Evolutionary conservation across 2,888 invertebrate species (phyloP).

Genomic region (Pelosia muscerda): DNA sequence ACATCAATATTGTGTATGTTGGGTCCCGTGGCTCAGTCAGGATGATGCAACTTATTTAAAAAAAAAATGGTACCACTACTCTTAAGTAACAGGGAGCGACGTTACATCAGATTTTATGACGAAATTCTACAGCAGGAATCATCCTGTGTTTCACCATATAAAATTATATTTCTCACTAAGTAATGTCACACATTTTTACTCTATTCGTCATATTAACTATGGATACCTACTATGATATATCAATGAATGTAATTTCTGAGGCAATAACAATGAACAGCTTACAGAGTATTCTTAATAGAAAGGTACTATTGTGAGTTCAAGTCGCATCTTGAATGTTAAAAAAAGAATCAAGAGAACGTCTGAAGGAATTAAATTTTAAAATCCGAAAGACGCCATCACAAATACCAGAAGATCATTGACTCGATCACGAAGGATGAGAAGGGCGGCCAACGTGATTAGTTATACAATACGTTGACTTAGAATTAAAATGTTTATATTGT

Average conservation of each 20-base stretch:
- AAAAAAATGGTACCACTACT: slow-evolving; percentile 13
- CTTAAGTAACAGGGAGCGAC: neutral
- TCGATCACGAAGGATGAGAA: neutral
- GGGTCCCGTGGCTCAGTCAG: neutral
- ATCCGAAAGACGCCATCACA: neutral
- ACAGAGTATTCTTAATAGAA: neutral
- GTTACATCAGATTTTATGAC: neutral
- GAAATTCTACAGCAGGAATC: neutral
- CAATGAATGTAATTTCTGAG: neutral
- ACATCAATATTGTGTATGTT: neutral
- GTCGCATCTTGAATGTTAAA: neutral
- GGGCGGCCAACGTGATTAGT: neutral
- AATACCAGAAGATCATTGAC: neutral
- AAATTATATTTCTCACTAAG: neutral
- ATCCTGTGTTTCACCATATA: neutral
- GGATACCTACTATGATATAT: neutral
- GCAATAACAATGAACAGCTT: neutral
- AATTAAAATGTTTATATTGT: neutral
- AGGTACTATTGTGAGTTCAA: neutral
- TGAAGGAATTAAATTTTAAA: neutral
- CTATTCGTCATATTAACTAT: slow-evolving; percentile 5
- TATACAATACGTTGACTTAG: neutral
- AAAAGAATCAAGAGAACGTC: neutral
- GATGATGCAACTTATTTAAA: neutral
- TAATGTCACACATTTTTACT: neutral